phyloP scores from a whole-genome alignment of 2,888 invertebrate species.

The Dichetophora obliterata region DNA sequence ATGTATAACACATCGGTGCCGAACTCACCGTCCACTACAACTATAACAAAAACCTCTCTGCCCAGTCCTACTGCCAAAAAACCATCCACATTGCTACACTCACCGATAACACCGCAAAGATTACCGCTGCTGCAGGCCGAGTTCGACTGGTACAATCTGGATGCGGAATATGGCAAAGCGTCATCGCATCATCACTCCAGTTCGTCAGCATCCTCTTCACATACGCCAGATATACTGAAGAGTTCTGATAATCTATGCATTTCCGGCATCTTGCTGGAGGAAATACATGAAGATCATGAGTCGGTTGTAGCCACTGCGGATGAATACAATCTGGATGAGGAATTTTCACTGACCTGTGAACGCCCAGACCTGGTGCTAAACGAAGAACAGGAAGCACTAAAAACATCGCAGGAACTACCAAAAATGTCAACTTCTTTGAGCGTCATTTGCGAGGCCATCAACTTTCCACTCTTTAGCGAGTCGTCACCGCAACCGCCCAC shows the following conservation, averaged over 20 bases:
- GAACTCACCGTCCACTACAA: constrained; percentile 54
- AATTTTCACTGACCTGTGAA: constrained; percentile 57
- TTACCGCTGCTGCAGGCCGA: constrained; percentile 67
- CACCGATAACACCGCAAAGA: constrained; percentile 44
- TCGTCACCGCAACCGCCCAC: constrained; percentile 31
- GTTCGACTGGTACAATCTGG: constrained; percentile 70
- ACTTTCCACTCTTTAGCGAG: constrained; percentile 43
- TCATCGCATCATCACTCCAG: constrained; percentile 36
- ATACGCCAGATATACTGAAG: constrained; percentile 55
- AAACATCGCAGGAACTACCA: neutral
- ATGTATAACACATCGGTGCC: constrained; percentile 54
- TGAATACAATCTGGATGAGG: constrained; percentile 69
- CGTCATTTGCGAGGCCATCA: constrained; percentile 45
- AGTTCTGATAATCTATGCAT: constrained; percentile 51
- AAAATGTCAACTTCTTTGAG: constrained; percentile 8
- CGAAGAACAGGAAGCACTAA: constrained; percentile 41
- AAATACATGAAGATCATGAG: constrained; percentile 61
- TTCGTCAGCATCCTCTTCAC: constrained; percentile 32
- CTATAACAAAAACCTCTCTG: constrained; percentile 45
- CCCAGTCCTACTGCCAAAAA: constrained; percentile 30
- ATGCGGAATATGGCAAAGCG: constrained; percentile 66
- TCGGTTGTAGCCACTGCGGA: constrained; percentile 57
- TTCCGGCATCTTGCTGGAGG: constrained; percentile 52
- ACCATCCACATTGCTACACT: constrained; percentile 28
- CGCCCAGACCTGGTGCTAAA: constrained; percentile 37